Evolutionary conservation across 2,113 vertebrate genomes (phyloP), one percentile per base, ranked within the genome.

Genomic region (Equus przewalskii): DNA sequence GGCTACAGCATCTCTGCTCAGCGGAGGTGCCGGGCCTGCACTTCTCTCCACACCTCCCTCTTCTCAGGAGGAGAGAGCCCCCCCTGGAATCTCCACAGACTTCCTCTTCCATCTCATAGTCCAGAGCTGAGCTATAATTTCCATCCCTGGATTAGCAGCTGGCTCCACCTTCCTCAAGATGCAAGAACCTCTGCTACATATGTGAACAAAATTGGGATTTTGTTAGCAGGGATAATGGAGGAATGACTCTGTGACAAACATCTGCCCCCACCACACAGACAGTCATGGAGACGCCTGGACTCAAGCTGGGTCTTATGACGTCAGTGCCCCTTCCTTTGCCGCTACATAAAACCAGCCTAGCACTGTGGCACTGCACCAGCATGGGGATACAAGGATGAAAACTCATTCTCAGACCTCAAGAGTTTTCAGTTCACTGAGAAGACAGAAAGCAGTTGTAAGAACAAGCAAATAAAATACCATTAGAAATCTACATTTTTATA

Each of bases 381-480:
- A 21, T 36, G 51, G 7, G 1, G 83, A 81, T 56, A 64, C 73
- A 82, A 75, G 16, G 8, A 18, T 54, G 54, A 90, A 93, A 46
- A 60, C 3, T n/a, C 67, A 41, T 78, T 82, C 22, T 16, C 18
- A 19, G 8, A 56, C 36, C 72, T 62, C 51, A 18, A 56, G 67
- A 82, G 82, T 72, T 73, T 92, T 49, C 36, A 73, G 30, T 85
- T 72, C 14, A 18, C 51, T 30, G 22, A 78, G 75, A 87, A 72
- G 85, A 65, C 5, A 82, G 70, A 95, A 56, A 75, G n/a, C n/a
- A 78, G 2, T 56, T 60, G 24, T 33, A 87, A 91, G 82, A 78
- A 73, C 28, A 88, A 96, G 12, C 49, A 97, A 94, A 69, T 76
- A 72, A 85, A 92, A 78, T 54, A 49, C 5, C 28, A 64, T 87